These are phyloP conservation scores for Lepas anatifera DNA, from an alignment of 2,888 invertebrate genomes.

Conservation along the genomic window DNA sequence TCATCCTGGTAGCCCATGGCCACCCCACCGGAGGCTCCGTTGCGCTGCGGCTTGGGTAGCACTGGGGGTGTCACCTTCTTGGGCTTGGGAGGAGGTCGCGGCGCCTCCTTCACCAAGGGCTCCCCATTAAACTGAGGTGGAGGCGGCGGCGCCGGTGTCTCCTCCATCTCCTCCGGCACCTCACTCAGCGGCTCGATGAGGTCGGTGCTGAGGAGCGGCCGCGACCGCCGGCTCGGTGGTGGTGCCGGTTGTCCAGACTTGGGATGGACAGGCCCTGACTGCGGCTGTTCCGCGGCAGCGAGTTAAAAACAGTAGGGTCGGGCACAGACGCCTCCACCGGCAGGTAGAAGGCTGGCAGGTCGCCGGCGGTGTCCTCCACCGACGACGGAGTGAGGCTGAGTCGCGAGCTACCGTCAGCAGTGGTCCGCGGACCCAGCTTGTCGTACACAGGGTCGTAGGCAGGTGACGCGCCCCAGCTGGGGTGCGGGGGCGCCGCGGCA, in stretches of 20 bases:
- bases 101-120: not conserved
- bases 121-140: not conserved
- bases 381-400: no score
- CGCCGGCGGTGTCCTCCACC: constrained; percentile 39
- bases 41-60: constrained; percentile 6
- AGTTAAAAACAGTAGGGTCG: constrained; percentile 2
- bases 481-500: constrained; percentile 26
- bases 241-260: not conserved
- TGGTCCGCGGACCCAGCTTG: constrained; percentile 79
- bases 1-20: constrained; percentile 22
- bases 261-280: not conserved
- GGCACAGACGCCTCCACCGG: constrained; percentile 16
- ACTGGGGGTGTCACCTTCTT: not conserved
- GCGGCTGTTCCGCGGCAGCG: not conserved
- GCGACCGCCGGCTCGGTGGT: no score
- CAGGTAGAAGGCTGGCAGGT: constrained; percentile 18
- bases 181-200: constrained; percentile 10
- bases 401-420: constrained; percentile 67
- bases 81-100: constrained; percentile 15
- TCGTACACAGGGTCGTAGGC: constrained; percentile 56
- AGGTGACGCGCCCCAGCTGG: constrained; percentile 30
- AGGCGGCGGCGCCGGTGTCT: not conserved
- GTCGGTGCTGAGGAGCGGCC: constrained; percentile 8
- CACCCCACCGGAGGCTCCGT: no score
- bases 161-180: constrained; percentile 5